A percentile compares a stretch with the other conserved stretches of the same genome.
These are phyloP conservation scores for Indicator indicator DNA, from an alignment of 2,113 vertebrate species.

Conservation along the genomic window DNA sequence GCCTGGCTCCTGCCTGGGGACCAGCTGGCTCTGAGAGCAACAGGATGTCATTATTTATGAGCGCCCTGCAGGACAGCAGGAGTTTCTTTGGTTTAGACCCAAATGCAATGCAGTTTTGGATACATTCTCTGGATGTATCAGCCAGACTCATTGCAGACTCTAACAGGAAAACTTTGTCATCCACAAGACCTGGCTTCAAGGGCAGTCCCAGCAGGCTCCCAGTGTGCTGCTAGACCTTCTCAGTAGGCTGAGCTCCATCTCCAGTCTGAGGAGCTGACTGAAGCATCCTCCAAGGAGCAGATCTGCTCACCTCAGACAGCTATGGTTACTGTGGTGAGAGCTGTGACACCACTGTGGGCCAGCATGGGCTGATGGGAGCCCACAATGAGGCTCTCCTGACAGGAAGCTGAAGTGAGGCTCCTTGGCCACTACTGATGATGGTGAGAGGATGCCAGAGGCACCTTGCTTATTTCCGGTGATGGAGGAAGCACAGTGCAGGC, in stretches of 20 bases:
- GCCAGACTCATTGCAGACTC: neutral
- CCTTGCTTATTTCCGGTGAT: neutral
- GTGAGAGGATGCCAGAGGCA: rapidly evolving
- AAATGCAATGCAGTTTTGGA: neutral
- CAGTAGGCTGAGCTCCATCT: neutral
- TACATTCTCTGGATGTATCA: neutral
- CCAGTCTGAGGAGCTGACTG: rapidly evolving
- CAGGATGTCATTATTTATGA: neutral
- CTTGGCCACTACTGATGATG: rapidly evolving
- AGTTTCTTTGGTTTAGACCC: neutral
- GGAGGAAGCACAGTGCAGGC: neutral
- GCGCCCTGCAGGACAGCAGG: neutral
- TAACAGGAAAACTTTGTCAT: neutral
- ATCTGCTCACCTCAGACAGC: rapidly evolving
- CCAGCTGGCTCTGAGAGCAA: neutral
- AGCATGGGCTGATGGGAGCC: neutral
- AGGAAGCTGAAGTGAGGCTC: rapidly evolving
- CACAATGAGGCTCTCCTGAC: neutral
- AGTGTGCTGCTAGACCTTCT: neutral
- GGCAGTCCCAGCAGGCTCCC: neutral
- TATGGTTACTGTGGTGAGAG: rapidly evolving
- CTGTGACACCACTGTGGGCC: rapidly evolving
- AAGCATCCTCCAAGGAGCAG: rapidly evolving
- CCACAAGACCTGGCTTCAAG: neutral
- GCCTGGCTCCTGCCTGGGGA: neutral